Base-by-base conservation (phyloP, 2,797 vertebrate genomes). In the Xerus rutilus region DNA sequence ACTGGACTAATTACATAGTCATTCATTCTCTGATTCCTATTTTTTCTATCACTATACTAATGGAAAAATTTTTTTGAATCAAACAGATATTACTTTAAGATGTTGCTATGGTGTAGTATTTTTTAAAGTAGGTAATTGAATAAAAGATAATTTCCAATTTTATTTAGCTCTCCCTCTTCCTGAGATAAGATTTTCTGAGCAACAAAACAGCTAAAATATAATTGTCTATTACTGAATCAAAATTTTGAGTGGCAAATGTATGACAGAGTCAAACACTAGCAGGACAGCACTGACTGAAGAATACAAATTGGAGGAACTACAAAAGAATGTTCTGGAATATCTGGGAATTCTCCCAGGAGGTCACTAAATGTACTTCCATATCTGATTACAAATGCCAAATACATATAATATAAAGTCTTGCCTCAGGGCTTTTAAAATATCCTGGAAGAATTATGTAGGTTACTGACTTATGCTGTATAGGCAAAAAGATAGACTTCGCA, bases 401-500 rank as follows among this genome's bases (percentile, higher is more conserved):
- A 74, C 57, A 69, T n/a, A 86, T 14, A 92, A 65, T 84, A 86
- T 82, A 87, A 97, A 97, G 57, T 90, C 72, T 47, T 0, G 35
- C 94, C 89, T 90, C 30, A 0, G 20, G 95, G 86, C 74, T 91
- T 93, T 91, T 86, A 94, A 85, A 93, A 49, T 78, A 94, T 92
- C 85, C 95, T 39, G 25, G 59, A 94, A 96, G 95, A 97, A 96
- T 96, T 49, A 81, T 86, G 83, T 57, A 95, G 95, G 91, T 96
- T 94, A 87, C 74, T 23, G 72, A 93, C 93, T 96, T 84, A 21
- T 87, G 95, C 93, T 87, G 91, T 21, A 89, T 92, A 43, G 91
- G 89, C 91, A 97, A 76, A 97, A 96, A 94, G 86, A 96, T 45
- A 93, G 97, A 96, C 64, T 88, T 86, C 10, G 6, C 87, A 49